Conservation (phyloP, 2,113 vertebrate genomes). For the Herpailurus yagouaroundi region DNA sequence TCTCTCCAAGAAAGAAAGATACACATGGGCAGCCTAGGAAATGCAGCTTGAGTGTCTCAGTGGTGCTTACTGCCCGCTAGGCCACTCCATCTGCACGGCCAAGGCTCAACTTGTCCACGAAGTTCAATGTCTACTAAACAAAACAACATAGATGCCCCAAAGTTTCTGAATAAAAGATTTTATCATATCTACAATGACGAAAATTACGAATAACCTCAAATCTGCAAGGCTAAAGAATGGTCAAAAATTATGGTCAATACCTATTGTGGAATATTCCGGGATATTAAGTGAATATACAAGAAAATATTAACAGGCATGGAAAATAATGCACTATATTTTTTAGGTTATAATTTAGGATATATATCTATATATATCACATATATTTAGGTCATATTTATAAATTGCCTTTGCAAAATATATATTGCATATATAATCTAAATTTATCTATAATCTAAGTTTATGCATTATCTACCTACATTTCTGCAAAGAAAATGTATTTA, state of each 20-base stretch:
- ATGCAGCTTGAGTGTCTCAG: not conserved
- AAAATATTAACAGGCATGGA: too few species aligned
- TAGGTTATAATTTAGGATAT: not conserved
- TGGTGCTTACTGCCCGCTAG: accelerated
- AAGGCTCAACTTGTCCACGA: accelerated
- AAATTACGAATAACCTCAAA: not conserved
- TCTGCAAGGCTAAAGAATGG: not conserved
- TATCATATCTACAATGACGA: not conserved
- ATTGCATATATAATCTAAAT: not conserved
- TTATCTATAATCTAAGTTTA: not conserved
- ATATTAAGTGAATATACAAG: not conserved
- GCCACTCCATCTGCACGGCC: accelerated
- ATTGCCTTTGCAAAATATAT: not conserved
- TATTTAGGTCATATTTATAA: not conserved
- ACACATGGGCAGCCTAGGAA: too few species aligned
- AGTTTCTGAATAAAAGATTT: not conserved
- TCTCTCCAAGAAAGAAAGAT: too few species aligned
- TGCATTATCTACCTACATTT: not conserved
- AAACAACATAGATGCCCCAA: accelerated
- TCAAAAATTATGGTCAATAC: not conserved
- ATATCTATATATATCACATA: accelerated
- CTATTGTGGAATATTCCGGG: too few species aligned
- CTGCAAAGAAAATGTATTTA: not conserved
- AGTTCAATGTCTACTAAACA: too few species aligned
- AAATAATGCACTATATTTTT: too few species aligned